Conservation (phyloP, 2,888 invertebrate genomes). For the Pandemis heparana region DNA sequence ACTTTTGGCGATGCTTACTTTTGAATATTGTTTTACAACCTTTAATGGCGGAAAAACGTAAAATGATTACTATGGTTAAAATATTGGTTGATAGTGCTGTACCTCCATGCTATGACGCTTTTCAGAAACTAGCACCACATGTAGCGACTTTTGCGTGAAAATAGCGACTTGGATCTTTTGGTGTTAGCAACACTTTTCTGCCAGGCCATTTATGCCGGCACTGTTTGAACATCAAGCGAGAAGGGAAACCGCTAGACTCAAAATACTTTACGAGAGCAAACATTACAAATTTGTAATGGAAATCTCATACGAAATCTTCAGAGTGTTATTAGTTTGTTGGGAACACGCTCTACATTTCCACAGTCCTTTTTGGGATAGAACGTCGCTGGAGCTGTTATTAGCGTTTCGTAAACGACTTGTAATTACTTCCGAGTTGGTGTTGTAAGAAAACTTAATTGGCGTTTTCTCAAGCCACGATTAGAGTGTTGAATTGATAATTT, state of each 20-base stretch:
- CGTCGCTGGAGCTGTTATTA: constrained; percentile 1
- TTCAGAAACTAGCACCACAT: too few species aligned
- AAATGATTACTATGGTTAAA: too few species aligned
- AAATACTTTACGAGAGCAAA: background rate
- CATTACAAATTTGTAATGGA: background rate
- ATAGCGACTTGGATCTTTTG: too few species aligned
- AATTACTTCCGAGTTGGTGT: background rate
- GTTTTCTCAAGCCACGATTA: background rate
- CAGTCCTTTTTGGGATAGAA: constrained; percentile 4
- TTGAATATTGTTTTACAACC: too few species aligned
- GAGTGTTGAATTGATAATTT: background rate
- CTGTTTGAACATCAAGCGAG: background rate
- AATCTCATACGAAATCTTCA: constrained; percentile 7
- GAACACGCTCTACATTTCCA: constrained; percentile 6
- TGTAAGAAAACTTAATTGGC: constrained; percentile 9
- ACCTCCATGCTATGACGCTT: too few species aligned
- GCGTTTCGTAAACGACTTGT: background rate
- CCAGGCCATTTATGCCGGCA: background rate
- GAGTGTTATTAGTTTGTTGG: background rate
- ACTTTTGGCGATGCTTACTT: too few species aligned
- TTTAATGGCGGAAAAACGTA: too few species aligned
- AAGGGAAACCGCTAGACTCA: background rate
- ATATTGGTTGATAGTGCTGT: too few species aligned
- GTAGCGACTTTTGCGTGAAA: too few species aligned
- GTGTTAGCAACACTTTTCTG: too few species aligned